A percentile compares a stretch with the other conserved stretches of the same genome.
phyloP scores from a whole-genome alignment of 2,888 invertebrate genomes.

The Ptychoptera albimana region DNA sequence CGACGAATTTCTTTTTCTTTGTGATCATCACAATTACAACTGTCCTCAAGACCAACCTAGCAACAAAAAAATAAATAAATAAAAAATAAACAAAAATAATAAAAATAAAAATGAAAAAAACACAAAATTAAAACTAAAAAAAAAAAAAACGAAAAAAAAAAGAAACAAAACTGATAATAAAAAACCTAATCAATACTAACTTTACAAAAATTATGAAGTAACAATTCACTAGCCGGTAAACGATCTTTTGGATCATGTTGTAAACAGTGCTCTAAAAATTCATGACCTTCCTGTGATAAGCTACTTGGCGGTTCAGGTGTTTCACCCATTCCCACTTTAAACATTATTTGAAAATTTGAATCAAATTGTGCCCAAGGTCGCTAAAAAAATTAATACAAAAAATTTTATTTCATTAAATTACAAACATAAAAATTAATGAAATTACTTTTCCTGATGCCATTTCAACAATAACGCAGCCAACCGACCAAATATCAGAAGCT shows the following conservation, averaged over 20 bases:
- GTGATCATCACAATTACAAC: slow-evolving; percentile 2
- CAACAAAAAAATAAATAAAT: neutral
- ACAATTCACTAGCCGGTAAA: slow-evolving; percentile 51
- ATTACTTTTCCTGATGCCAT: slow-evolving; percentile 86
- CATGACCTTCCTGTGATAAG: slow-evolving; percentile 66
- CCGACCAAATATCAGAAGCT: slow-evolving; percentile 90
- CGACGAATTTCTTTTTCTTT: slow-evolving; percentile 2
- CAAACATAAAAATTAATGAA: neutral
- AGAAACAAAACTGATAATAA: too few species aligned
- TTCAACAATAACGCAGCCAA: slow-evolving; percentile 89
- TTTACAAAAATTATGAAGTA: slow-evolving; percentile 59
- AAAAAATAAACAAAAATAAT: neutral
- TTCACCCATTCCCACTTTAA: slow-evolving; percentile 86
- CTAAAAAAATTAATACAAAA: slow-evolving; percentile 31
- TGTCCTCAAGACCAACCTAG: slow-evolving; percentile 1
- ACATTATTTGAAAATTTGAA: slow-evolving; percentile 91
- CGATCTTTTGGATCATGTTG: slow-evolving; percentile 65
- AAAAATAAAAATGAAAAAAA: neutral
- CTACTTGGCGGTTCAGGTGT: slow-evolving; percentile 57
- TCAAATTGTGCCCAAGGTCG: slow-evolving; percentile 86
- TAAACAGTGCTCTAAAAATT: slow-evolving; percentile 64
- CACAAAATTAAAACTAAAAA: slow-evolving; percentile 1
- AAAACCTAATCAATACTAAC: slow-evolving; percentile 17
- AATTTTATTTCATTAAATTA: neutral
- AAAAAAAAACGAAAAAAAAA: too few species aligned